Evolutionary conservation across 2,888 invertebrate genomes (phyloP), one percentile per base, ranked within the genome.

Genomic region (Teinopalpus imperialis): DNA sequence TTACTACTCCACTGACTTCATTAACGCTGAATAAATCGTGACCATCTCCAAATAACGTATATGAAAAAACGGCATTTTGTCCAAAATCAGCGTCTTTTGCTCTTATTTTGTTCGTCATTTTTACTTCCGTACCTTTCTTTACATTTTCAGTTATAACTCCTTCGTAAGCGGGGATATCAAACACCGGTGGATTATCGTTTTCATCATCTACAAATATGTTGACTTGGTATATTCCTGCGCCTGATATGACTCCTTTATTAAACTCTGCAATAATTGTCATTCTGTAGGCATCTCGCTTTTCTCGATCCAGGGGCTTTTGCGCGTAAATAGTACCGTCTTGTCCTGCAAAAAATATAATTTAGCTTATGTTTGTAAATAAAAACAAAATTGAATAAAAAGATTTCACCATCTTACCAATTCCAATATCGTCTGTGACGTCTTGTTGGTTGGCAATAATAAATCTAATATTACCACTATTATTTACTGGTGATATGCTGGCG

Each of bases 151-250:
- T 80, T 8, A 98, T 93, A 49, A 90, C 89, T 1, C 96, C 95
- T 60, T 95, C 94, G 68, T 96, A 97, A 0, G 87, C 72, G 0
- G 90, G 67, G 6, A 91, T 79, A 53, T 93, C 93, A 70, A 98
- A 97, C 45, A 91, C 75, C 0, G 98, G 97, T 2, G 95, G 91
- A 63, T 96, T 96, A 64, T 97, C 97, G 64, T 97, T 97, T 50
- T 95, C 95, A 66, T 97, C 97, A 49, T 95, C 94, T 0, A 97
- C 95, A 42, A 92, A 87, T 18, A 97, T 90, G 6, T 92, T 93
- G 0, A 95, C 93, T 90, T 95, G 95, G 66, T 94, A 95, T 44
- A 95, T 93, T 1, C 94, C 94, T 35, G 93, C 93, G 3, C 92
- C 93, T 51, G 92, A 92, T 43, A 92, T 90, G 49, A 91, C 73